These are phyloP conservation scores for Bombus difficillimus DNA, from an alignment of 1,140 invertebrate species.

Conservation along the genomic window DNA sequence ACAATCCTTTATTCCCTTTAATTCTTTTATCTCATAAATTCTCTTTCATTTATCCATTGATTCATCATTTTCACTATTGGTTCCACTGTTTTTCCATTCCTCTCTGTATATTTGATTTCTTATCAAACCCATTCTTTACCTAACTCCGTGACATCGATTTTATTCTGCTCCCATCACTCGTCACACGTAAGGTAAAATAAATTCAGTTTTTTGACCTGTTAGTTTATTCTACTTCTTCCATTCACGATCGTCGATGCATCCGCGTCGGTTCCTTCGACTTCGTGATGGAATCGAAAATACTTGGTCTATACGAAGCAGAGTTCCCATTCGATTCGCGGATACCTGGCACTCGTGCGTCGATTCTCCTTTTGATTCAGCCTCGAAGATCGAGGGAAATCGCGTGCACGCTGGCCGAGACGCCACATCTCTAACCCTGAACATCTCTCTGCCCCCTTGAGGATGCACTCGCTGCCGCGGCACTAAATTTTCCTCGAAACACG, in stretches of 20 bases:
- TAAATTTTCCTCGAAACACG: slow-evolving; percentile 31
- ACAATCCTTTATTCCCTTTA: background rate
- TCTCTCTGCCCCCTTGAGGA: background rate
- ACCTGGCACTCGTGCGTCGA: slow-evolving; percentile 15
- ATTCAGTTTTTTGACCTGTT: slow-evolving; percentile 16
- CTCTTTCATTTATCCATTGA: background rate
- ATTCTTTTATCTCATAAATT: background rate
- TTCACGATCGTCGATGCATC: background rate
- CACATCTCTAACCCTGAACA: background rate
- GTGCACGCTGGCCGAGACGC: background rate
- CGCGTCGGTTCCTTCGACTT: background rate
- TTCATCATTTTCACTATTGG: background rate
- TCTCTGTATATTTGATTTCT: slow-evolving; percentile 33
- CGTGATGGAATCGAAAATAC: background rate
- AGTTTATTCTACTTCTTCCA: slow-evolving; percentile 35
- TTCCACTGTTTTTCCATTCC: no score
- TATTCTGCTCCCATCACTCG: background rate
- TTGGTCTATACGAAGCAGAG: slow-evolving; percentile 28
- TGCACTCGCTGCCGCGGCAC: background rate
- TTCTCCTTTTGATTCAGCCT: background rate
- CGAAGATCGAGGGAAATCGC: background rate
- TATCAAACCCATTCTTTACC: slow-evolving; percentile 32
- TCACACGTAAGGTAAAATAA: background rate
- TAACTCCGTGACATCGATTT: slow-evolving; percentile 7
- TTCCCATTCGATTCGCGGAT: slow-evolving; percentile 17